Evolutionary conservation across 1,140 invertebrate genomes (phyloP).

Genomic region (Atta cephalotes): DNA sequence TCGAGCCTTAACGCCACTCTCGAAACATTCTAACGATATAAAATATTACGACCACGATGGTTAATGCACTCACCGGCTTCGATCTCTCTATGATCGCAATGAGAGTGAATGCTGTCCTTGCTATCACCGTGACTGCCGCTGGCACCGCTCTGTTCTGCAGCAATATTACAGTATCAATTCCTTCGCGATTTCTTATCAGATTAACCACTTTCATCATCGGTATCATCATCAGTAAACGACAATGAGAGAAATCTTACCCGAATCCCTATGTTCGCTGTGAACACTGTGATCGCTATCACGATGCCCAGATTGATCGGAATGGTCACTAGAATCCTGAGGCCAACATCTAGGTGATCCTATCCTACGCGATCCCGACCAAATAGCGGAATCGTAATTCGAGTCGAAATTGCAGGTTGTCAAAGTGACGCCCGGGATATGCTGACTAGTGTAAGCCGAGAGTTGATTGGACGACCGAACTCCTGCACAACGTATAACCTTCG

Average conservation of each 20-base stretch:
- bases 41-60: constrained; percentile 74
- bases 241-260: constrained; percentile 76
- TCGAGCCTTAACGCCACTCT: constrained; percentile 33
- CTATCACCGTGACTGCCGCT: constrained; percentile 84
- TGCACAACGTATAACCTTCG: constrained; percentile 65
- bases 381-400: constrained; percentile 77
- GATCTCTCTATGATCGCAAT: constrained; percentile 82
- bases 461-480: constrained; percentile 83
- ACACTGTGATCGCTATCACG: constrained; percentile 83
- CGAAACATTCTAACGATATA: constrained; percentile 34
- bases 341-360: constrained; percentile 80
- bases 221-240: background rate
- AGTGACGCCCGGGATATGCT: constrained; percentile 85
- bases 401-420: constrained; percentile 84
- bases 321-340: constrained; percentile 84
- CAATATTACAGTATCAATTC: constrained; percentile 42
- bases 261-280: constrained; percentile 83
- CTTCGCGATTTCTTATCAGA: background rate
- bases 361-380: constrained; percentile 82
- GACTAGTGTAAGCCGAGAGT: constrained; percentile 80
- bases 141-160: constrained; percentile 82
- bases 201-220: background rate
- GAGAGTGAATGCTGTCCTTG: constrained; percentile 84
- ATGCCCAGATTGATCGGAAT: constrained; percentile 83
- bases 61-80: constrained; percentile 81